Base-by-base conservation (phyloP, 1,140 invertebrate genomes). In the Orius insidiosus region DNA sequence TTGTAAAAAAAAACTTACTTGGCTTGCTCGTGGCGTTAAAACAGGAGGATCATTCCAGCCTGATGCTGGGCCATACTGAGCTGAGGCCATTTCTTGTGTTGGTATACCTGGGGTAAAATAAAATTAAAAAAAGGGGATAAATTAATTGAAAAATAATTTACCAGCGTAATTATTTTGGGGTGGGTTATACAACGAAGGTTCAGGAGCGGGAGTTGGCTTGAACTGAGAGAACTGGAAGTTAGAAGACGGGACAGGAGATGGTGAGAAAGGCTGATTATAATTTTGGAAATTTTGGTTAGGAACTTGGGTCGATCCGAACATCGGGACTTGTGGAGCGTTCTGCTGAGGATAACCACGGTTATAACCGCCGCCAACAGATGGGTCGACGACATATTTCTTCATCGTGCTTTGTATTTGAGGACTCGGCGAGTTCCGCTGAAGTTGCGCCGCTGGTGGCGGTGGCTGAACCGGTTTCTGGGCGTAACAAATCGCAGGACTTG, bases 31-130 rank as follows among this genome's bases (percentile, higher is more conserved):
- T 36, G 52, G 43, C 36, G 34, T 39, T 14, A 48, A 64, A 37
- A 77, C 52, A 5, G 84, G 84, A 2, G 83, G 83, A 66, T 87
- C 83, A 58, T 87, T 87, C 83, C 83, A 85, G 3, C 81, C 82
- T 1, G 78, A 60, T 2, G 66, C 48, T 45, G 47, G 39, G 32
- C 42, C 15, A 32, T 53, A 48, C 45, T 54, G 48, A 3, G 39
- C 32, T 4, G 47, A 49, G 37, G 49, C 10, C 10, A 46, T 19
- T 42, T 39, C 8, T 19, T 7, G 16, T 10, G 33, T 14, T 19
- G 43, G 31, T 42, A 24, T 24, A 4, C 24, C 24, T 24, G 31
- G 31, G n/a, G n/a, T n/a, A n/a, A 24, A 24, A 24, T 24, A 7
- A 24, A 4, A 7, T 24, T 24, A 7, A 24, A 24, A 24, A 24